Evolutionary conservation across 2,113 vertebrate genomes (phyloP).

Genomic region (Mustela nigripes): DNA sequence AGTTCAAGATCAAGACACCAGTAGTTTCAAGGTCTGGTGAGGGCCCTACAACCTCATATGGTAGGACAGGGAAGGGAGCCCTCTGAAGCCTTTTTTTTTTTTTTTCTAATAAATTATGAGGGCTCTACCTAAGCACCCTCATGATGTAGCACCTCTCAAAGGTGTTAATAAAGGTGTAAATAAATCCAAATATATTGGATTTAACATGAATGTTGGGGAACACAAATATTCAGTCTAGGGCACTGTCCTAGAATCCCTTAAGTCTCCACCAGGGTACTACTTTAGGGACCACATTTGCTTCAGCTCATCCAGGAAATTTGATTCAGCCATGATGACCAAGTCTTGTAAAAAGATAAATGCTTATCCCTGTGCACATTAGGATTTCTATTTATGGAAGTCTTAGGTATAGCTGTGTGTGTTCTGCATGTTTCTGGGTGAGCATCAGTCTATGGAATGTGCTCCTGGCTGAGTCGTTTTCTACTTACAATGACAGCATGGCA

Average conservation of each 20-base stretch:
- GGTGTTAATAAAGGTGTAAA: no score
- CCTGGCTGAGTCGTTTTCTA: background rate
- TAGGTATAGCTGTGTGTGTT: background rate
- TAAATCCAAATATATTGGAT: background rate
- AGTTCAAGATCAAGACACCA: background rate
- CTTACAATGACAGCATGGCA: background rate
- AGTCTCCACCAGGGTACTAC: background rate
- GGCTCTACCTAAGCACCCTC: background rate
- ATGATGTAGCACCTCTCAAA: background rate
- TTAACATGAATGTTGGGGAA: background rate
- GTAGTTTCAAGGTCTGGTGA: background rate
- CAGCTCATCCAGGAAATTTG: background rate
- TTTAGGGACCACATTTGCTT: background rate
- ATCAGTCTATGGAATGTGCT: background rate
- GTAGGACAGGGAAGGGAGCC: background rate
- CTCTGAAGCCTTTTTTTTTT: background rate
- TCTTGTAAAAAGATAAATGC: background rate
- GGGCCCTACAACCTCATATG: background rate
- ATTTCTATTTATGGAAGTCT: background rate
- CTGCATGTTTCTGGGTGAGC: background rate
- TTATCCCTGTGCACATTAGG: background rate
- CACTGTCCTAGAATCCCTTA: background rate
- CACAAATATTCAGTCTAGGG: background rate
- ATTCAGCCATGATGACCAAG: background rate
- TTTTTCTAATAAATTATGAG: background rate